Conservation (phyloP, 2,797 vertebrate species). For the Neopelma chrysocephalum region DNA sequence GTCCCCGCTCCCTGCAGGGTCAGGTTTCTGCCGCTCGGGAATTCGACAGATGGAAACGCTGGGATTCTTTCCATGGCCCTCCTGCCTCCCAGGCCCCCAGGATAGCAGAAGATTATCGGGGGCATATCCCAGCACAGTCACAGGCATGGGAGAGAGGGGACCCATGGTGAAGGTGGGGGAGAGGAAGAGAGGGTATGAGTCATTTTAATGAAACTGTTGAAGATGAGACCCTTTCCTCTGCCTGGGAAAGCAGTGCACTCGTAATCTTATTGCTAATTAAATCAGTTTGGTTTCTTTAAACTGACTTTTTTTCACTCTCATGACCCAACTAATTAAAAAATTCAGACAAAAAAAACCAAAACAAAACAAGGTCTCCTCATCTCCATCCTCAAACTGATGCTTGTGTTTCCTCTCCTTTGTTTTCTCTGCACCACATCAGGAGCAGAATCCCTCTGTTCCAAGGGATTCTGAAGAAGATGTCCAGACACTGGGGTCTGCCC, state of each 20-base stretch:
- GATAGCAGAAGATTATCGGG: slow-evolving; percentile 68
- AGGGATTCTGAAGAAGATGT: background rate
- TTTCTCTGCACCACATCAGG: background rate
- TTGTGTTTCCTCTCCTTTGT: background rate
- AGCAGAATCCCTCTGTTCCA: background rate
- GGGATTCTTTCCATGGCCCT: slow-evolving; percentile 73
- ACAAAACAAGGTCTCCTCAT: background rate
- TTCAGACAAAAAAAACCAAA: background rate
- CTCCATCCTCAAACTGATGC: background rate
- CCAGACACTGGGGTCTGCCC: background rate
- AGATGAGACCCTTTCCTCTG: background rate
- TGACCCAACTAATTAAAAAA: background rate
- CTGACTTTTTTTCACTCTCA: background rate
- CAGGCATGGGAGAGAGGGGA: background rate
- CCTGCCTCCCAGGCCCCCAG: slow-evolving; percentile 61
- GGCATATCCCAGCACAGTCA: slow-evolving; percentile 44
- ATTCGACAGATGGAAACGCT: slow-evolving; percentile 72
- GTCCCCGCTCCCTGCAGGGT: background rate
- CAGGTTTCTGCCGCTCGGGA: slow-evolving; percentile 70
- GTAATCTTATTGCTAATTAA: background rate
- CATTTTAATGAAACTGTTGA: background rate
- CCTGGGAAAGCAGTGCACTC: background rate
- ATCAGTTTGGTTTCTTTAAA: background rate
- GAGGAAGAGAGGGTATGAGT: background rate
- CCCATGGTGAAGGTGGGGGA: background rate